A percentile compares a stretch with the other conserved stretches of the same genome.
phyloP scores from a whole-genome alignment of 2,113 vertebrate species.

The Talpa occidentalis region DNA sequence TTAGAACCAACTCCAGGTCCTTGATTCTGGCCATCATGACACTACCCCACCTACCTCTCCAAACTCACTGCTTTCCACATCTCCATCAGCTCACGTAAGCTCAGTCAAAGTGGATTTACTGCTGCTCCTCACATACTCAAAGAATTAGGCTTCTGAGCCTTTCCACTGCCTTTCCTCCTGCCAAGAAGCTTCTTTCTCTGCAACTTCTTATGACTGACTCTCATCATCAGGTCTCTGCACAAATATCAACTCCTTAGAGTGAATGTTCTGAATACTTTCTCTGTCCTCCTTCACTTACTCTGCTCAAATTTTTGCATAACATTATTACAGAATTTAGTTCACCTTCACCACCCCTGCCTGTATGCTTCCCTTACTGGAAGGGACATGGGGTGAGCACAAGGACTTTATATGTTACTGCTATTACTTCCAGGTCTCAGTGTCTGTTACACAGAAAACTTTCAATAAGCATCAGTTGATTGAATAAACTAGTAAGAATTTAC shows the following conservation, averaged over 20 bases:
- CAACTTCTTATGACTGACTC: not conserved
- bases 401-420: not conserved
- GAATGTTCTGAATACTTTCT: not conserved
- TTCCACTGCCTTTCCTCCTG: not conserved
- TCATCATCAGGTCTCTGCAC: not conserved
- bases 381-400: not conserved
- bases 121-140: not conserved
- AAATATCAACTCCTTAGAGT: not conserved
- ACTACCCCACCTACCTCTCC: not conserved
- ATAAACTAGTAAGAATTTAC: not conserved
- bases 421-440: not conserved
- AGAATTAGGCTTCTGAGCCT: too few species aligned
- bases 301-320: not conserved
- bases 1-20: not conserved
- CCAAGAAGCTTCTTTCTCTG: not conserved
- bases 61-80: not conserved
- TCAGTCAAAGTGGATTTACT: not conserved
- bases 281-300: not conserved
- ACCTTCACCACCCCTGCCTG: not conserved
- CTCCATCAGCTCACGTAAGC: rapidly evolving
- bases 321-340: too few species aligned
- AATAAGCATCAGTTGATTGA: not conserved
- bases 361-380: not conserved
- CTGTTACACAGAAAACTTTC: not conserved
- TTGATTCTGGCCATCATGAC: not conserved